phyloP scores from a whole-genome alignment of 2,113 vertebrate species.

The Psilopsiagon aurifrons region DNA sequence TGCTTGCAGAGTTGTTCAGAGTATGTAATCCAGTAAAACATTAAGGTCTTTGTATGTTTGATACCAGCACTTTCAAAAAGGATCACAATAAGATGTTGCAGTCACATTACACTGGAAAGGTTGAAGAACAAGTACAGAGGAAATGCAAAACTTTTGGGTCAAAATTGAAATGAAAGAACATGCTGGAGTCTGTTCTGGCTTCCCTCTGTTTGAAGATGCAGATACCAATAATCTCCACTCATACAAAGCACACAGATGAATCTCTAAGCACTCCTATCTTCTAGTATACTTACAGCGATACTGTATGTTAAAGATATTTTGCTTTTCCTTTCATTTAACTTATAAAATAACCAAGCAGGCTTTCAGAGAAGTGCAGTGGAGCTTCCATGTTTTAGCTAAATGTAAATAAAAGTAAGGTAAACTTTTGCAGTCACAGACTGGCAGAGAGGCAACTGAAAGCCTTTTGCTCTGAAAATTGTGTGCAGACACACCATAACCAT shows the following conservation, averaged over 20 bases:
- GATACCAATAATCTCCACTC: neutral
- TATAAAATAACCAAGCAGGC: neutral
- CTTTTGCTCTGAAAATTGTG: neutral
- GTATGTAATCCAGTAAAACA: neutral
- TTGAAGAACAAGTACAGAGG: neutral
- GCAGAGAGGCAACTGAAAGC: neutral
- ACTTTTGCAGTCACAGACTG: neutral
- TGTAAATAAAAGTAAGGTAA: neutral
- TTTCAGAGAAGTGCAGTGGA: neutral
- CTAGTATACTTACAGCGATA: neutral
- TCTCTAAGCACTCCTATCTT: neutral
- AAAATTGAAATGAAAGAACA: neutral
- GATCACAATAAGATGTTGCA: neutral
- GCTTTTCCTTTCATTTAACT: neutral
- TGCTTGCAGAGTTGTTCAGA: neutral
- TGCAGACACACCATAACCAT: neutral
- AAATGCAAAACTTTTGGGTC: neutral
- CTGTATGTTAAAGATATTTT: neutral
- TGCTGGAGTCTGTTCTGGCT: neutral
- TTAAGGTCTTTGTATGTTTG: neutral
- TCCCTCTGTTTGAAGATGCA: neutral
- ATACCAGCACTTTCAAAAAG: neutral
- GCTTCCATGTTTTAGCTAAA: neutral
- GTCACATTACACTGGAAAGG: neutral
- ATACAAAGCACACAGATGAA: neutral